Percentiles rank a stretch among this genome's conserved stretches.
phyloP scores from a whole-genome alignment of 2,797 vertebrate genomes.

The Carcharodon carcharias region DNA sequence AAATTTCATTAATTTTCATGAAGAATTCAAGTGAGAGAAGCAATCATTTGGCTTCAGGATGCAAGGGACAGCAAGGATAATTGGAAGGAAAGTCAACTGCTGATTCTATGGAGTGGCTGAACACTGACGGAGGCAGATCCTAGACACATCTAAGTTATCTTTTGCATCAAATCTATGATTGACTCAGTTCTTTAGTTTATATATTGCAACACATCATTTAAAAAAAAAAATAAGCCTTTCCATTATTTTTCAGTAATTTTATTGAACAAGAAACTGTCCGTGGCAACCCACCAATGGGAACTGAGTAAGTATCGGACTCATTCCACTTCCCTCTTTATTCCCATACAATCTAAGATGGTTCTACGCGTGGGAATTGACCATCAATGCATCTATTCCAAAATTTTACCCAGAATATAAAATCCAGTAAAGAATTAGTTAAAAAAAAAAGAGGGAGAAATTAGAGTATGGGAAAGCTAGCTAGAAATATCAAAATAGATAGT shows the following conservation, averaged over 20 bases:
- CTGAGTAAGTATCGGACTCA: not conserved
- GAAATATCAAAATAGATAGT: no score
- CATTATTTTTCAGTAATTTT: not conserved
- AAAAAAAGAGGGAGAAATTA: no score
- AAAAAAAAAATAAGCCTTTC: not conserved
- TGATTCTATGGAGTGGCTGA: not conserved
- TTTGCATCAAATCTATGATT: not conserved
- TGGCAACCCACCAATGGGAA: not conserved
- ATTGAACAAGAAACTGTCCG: not conserved
- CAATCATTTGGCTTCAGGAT: not conserved
- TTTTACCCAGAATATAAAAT: not conserved
- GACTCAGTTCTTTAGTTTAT: not conserved
- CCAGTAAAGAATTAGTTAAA: no score
- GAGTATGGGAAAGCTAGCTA: no score
- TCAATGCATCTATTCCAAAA: not conserved
- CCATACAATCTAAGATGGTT: not conserved
- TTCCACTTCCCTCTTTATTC: not conserved
- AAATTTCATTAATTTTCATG: not conserved
- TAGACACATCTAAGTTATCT: not conserved
- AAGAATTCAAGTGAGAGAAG: not conserved
- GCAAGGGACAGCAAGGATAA: not conserved
- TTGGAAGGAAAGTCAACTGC: not conserved
- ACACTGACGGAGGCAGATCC: not conserved
- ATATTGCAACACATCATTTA: not conserved
- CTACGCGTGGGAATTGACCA: not conserved